Percentiles rank a stretch among this genome's conserved stretches.
phyloP scores from a whole-genome alignment of 2,888 invertebrate species.

The Nemurella pictetii region DNA sequence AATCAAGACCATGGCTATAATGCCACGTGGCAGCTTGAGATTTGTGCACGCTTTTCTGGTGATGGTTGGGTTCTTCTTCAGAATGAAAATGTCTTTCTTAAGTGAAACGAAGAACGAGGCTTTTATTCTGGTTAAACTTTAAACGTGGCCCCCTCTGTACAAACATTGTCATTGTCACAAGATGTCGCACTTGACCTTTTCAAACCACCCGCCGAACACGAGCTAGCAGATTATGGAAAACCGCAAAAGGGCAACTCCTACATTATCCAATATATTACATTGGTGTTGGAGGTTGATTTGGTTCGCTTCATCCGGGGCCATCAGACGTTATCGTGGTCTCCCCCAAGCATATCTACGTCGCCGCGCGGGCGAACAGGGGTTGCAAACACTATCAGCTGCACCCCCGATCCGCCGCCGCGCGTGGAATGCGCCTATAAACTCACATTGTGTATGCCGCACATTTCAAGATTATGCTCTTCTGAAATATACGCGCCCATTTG shows the following conservation, averaged over 20 bases:
- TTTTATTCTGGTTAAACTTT: not conserved
- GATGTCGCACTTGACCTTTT: not conserved
- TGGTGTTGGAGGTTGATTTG: constrained; percentile 35
- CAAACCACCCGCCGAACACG: not conserved
- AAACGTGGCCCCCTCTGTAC: not conserved
- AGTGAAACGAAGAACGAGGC: not conserved
- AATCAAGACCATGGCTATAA: not conserved
- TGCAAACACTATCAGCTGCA: not conserved
- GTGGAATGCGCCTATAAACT: not conserved
- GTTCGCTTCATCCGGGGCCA: constrained; percentile 26
- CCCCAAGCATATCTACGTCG: constrained; percentile 3
- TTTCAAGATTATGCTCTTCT: not conserved
- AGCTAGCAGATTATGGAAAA: not conserved
- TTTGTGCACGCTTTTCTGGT: too few species aligned
- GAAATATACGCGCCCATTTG: not conserved
- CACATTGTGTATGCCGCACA: not conserved
- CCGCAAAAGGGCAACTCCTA: constrained; percentile 33
- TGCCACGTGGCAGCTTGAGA: not conserved
- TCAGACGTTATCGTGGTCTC: constrained; percentile 35
- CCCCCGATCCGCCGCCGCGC: not conserved
- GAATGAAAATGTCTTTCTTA: not conserved
- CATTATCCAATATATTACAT: constrained; percentile 35
- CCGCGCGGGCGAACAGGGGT: constrained; percentile 24
- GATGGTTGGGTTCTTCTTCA: not conserved
- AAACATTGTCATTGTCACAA: not conserved